Conservation (phyloP, 2,113 vertebrate species). For the Ardeotis arabs region DNA sequence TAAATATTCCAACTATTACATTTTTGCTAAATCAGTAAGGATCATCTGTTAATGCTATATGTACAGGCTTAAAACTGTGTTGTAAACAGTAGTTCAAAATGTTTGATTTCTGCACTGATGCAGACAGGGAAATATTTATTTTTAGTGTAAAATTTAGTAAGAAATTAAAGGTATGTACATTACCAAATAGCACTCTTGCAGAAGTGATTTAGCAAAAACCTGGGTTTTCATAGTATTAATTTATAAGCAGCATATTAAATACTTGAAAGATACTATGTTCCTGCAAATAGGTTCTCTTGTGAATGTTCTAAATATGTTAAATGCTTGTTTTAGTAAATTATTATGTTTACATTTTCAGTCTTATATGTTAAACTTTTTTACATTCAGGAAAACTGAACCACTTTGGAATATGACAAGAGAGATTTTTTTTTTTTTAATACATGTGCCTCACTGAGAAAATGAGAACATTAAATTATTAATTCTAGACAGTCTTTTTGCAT, state of each 20-base stretch:
- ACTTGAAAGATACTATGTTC: background rate
- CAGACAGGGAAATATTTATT: background rate
- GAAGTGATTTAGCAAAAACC: background rate
- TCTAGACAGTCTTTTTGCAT: background rate
- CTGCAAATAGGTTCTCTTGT: background rate
- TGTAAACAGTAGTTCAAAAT: background rate
- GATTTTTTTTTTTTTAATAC: background rate
- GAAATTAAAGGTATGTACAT: background rate
- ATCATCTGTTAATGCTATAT: background rate
- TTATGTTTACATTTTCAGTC: background rate
- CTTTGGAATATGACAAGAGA: background rate
- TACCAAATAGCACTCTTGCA: background rate
- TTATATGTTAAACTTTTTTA: background rate
- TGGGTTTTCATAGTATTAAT: background rate
- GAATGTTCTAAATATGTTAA: background rate
- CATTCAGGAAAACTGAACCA: background rate
- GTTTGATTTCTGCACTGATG: background rate
- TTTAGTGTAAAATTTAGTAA: background rate
- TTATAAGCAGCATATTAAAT: background rate
- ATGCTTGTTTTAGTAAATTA: background rate
- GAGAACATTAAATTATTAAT: conserved; percentile 45
- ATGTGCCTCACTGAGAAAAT: background rate
- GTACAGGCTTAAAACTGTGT: background rate
- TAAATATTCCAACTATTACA: background rate
- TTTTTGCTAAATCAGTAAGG: background rate